Base-by-base conservation (phyloP, 2,888 invertebrate species). In the Lepidonotus clava region DNA sequence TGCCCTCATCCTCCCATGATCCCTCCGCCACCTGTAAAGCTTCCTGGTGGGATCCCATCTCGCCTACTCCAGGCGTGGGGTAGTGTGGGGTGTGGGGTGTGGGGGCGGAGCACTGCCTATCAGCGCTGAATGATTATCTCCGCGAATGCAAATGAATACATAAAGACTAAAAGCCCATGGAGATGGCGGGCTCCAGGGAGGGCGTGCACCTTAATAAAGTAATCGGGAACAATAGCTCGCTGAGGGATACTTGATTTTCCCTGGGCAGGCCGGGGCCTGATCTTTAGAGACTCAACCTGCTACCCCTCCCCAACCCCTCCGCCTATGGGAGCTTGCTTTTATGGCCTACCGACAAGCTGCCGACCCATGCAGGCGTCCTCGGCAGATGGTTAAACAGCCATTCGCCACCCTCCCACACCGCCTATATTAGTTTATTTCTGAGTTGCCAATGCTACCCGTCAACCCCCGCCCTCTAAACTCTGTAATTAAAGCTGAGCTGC, bases 151-250 rank as follows among this genome's bases (percentile, higher is more conserved):
- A 66, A 66, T 66, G 66, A 66, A 66, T 11, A 66, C 66, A 66
- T 66, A 66, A 66, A 66, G 66, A 8, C 66, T 66, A 66, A 66
- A 66, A 66, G 66, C 66, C 66, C 66, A 66, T 11, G 38, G 71
- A 71, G 71, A 32, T 71, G 6, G 28, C 32, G 34, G 71, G 38
- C n/a, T 18, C 11, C 34, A 34, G 38, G 34, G 34, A 71, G 71
- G 38, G 14, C 8, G 6, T 24, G 36, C 34, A 14, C 71, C 14
- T 71, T 71, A 71, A 71, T 71, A 38, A 28, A 71, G 71, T 71
- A 71, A 71, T 5, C 71, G 71, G 8, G 4, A 71, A 71, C 71
- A 32, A 38, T 71, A 38, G 6, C 71, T 32, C 71, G 34, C 71
- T 14, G 38, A 18, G 71, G 71, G 71, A 71, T 36, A 32, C 71